These are phyloP conservation scores for Cirrhinus molitorella DNA, from an alignment of 2,797 vertebrate genomes.

Conservation along the genomic window DNA sequence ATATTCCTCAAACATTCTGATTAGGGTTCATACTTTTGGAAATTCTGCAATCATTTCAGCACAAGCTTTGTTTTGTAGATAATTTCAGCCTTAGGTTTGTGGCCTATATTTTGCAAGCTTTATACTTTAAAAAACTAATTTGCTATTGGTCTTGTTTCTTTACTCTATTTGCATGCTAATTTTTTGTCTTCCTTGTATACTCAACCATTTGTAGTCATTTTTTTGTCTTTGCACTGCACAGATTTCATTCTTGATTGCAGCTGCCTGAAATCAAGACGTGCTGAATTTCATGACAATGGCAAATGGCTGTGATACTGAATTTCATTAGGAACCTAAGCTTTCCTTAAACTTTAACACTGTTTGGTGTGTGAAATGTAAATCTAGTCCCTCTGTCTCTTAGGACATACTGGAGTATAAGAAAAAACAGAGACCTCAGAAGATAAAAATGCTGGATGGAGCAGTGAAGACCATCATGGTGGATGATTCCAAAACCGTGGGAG, in stretches of 20 bases:
- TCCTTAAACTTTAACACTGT: neutral
- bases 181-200: neutral
- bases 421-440: constrained; percentile 96
- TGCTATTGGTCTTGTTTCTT: neutral
- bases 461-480: constrained; percentile 99
- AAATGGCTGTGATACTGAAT: neutral
- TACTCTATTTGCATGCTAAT: neutral
- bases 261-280: neutral
- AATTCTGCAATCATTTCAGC: neutral
- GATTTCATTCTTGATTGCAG: neutral
- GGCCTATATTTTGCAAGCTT: neutral
- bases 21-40: neutral
- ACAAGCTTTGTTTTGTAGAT: no score
- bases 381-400: constrained; percentile 69
- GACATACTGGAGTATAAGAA: constrained; percentile 97
- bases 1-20: neutral
- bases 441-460: constrained; percentile 96
- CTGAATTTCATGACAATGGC: neutral
- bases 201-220: neutral
- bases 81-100: neutral
- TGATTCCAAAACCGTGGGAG: constrained; percentile 96
- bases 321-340: neutral
- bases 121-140: neutral
- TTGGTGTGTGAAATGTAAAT: neutral
- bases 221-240: neutral